Percentiles rank a stretch among this genome's conserved stretches.
Evolutionary conservation across 2,113 vertebrate genomes (phyloP).

Genomic region (Grus americana): DNA sequence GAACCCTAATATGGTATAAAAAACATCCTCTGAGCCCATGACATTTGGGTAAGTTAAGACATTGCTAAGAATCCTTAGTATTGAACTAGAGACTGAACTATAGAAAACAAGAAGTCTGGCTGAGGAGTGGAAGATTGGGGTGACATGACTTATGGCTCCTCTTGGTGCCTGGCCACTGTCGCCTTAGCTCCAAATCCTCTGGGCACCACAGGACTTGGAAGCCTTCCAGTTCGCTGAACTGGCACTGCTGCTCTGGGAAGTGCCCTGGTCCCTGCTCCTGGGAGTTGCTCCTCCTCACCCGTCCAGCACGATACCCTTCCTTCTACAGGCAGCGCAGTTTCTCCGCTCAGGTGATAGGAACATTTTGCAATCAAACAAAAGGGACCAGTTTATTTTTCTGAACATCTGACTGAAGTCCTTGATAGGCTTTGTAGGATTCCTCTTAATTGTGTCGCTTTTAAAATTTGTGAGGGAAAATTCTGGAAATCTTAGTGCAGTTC

Average conservation of each 20-base stretch:
- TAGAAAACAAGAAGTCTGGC: not conserved
- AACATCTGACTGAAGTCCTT: not conserved
- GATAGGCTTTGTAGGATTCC: not conserved
- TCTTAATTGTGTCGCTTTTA: not conserved
- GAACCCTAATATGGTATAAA: not conserved
- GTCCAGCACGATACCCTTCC: not conserved
- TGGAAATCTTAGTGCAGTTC: not conserved
- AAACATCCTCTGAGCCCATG: not conserved
- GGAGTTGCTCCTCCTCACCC: not conserved
- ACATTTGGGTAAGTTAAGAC: not conserved
- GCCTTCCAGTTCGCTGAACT: not conserved
- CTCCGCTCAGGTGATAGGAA: not conserved
- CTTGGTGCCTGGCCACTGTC: not conserved
- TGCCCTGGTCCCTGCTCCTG: not conserved
- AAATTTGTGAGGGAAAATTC: not conserved
- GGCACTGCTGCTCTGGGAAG: not conserved
- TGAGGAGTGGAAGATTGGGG: fast-evolving
- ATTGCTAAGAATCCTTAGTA: not conserved
- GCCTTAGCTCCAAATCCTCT: not conserved
- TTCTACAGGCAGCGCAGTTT: not conserved
- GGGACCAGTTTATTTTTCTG: not conserved
- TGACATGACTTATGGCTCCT: not conserved
- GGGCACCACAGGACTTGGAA: not conserved
- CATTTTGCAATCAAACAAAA: not conserved
- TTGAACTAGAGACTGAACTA: not conserved